Conservation (phyloP, 2,113 vertebrate genomes). For the Malurus melanocephalus region DNA sequence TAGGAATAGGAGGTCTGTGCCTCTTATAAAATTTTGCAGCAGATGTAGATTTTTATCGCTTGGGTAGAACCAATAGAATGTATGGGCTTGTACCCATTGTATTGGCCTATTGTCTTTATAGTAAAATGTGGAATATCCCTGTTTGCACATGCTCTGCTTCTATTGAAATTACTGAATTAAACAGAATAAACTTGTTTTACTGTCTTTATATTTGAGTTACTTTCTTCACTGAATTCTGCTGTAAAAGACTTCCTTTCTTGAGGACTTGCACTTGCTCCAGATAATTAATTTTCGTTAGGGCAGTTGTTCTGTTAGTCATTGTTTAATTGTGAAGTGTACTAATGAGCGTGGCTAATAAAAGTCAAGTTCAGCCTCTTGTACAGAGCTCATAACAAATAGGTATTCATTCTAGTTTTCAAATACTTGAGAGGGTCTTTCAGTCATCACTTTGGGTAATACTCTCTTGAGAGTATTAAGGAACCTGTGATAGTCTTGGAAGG, state of each 20-base stretch:
- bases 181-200: background rate
- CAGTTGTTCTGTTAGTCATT: background rate
- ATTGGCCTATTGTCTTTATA: background rate
- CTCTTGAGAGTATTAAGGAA: background rate
- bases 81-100: background rate
- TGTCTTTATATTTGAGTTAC: background rate
- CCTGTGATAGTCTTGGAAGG: background rate
- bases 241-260: background rate
- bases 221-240: background rate
- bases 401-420: background rate
- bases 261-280: background rate
- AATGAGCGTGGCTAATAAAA: background rate
- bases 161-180: background rate
- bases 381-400: background rate
- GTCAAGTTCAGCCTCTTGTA: background rate
- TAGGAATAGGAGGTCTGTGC: background rate
- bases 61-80: background rate
- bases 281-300: constrained; percentile 8
- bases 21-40: background rate
- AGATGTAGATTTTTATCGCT: background rate
- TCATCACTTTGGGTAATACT: background rate
- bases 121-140: background rate
- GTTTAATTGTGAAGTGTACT: background rate
- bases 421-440: background rate
- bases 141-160: background rate